phyloP scores from a whole-genome alignment of 2,888 invertebrate genomes.

The Morpho achilles region DNA sequence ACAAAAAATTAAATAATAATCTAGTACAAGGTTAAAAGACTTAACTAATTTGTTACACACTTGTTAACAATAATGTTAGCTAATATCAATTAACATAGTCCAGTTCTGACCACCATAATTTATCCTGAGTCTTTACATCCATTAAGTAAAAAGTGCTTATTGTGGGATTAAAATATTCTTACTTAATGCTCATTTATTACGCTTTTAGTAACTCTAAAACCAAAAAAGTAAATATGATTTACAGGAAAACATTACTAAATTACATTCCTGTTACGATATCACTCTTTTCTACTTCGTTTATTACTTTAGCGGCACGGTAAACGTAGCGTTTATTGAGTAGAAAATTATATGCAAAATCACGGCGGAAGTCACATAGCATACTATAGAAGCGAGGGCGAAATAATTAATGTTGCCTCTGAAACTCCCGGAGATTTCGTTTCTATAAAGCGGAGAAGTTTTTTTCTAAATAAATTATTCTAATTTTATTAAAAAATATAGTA shows the following conservation, averaged over 20 bases:
- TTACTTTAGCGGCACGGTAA: constrained; percentile 33
- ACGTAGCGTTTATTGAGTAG: constrained; percentile 60
- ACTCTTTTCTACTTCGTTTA: constrained; percentile 25
- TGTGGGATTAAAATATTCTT: no score
- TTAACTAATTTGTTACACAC: no score
- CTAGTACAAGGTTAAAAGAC: no score
- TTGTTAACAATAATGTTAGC: no score
- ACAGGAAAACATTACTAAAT: neutral
- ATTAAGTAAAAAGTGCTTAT: no score
- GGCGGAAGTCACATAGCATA: constrained; percentile 52
- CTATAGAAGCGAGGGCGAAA: constrained; percentile 50
- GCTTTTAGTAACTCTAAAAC: no score
- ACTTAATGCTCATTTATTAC: no score
- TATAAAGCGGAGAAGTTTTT: constrained; percentile 42
- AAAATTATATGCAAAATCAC: constrained; percentile 77
- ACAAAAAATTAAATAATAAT: no score
- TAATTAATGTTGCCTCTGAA: constrained; percentile 61
- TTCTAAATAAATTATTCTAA: constrained; percentile 51
- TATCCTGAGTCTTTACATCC: no score
- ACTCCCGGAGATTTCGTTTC: constrained; percentile 47
- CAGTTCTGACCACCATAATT: no score
- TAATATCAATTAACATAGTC: no score
- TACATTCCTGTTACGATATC: constrained; percentile 9
- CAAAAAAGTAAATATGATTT: no score
- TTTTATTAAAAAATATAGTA: constrained; percentile 59